Evolutionary conservation across 2,113 vertebrate species (phyloP).

Genomic region (Lepidothrix coronata): DNA sequence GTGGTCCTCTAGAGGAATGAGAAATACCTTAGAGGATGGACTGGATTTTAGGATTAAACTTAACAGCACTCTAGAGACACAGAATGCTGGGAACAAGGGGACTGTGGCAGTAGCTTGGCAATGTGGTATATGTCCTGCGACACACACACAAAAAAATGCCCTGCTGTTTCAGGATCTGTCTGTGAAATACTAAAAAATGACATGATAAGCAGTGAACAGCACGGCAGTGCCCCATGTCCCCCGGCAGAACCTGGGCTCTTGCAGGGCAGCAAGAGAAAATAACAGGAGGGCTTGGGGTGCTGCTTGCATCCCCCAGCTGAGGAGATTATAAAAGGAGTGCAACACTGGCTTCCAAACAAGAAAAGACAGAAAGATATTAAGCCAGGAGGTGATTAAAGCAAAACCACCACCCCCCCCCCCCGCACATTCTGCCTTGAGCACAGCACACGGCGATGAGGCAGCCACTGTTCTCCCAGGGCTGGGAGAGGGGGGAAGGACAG

Average conservation of each 20-base stretch:
- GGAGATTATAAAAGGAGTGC: not conserved
- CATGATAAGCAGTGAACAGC: accelerated
- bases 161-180: not conserved
- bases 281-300: not conserved
- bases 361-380: not conserved
- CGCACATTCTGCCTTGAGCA: accelerated
- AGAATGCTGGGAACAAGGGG: not conserved
- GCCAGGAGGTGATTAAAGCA: not conserved
- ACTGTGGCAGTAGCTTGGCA: not conserved
- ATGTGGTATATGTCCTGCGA: accelerated
- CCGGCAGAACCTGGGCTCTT: not conserved
- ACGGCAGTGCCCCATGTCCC: accelerated
- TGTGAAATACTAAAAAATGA: not conserved
- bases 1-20: not conserved
- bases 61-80: not conserved
- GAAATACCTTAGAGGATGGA: not conserved
- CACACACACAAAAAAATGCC: not conserved
- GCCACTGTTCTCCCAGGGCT: accelerated
- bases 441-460: accelerated
- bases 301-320: not conserved
- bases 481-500: not conserved
- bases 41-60: not conserved
- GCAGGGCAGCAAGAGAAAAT: not conserved
- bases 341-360: accelerated
- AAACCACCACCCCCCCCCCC: not conserved